Conservation (phyloP, 2,888 invertebrate genomes). For the Diaphora mendica region DNA sequence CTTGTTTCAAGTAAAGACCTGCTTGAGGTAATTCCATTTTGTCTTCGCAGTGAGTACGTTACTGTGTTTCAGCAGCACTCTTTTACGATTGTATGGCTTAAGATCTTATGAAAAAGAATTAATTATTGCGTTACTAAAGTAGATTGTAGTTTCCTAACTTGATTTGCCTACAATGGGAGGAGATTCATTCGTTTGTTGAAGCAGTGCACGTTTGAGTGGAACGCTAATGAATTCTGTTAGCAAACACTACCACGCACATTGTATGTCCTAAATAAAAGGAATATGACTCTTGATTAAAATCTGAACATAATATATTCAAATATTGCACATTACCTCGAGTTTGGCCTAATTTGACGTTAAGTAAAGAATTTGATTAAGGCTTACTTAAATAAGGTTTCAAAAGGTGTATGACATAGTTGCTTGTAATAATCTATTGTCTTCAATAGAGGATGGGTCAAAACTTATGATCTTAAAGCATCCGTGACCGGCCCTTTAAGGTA, state of each 20-base stretch:
- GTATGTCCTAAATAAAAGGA: constrained; percentile 7
- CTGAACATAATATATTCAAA: neutral
- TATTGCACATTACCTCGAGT: neutral
- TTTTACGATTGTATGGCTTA: neutral
- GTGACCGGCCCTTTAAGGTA: neutral
- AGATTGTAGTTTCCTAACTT: constrained; percentile 22
- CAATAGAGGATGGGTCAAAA: neutral
- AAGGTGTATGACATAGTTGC: neutral
- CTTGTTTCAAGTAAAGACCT: constrained; percentile 1
- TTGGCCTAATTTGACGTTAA: too few species aligned
- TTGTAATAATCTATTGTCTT: neutral
- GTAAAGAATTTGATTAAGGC: neutral
- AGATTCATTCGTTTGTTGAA: constrained; percentile 51
- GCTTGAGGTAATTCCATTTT: constrained; percentile 13
- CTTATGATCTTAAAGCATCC: neutral
- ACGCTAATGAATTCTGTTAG: constrained; percentile 22
- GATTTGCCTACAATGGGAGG: constrained; percentile 67
- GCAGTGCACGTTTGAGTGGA: constrained; percentile 33
- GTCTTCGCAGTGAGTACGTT: neutral
- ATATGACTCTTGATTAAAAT: neutral
- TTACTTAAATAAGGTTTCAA: neutral
- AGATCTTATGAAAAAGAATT: neutral
- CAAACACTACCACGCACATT: constrained; percentile 16
- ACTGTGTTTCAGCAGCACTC: neutral
- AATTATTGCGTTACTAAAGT: neutral